Percentiles rank a stretch among this genome's conserved stretches.
These are phyloP conservation scores for Melinopterus prodromus DNA, from an alignment of 2,888 invertebrate genomes.

Conservation along the genomic window DNA sequence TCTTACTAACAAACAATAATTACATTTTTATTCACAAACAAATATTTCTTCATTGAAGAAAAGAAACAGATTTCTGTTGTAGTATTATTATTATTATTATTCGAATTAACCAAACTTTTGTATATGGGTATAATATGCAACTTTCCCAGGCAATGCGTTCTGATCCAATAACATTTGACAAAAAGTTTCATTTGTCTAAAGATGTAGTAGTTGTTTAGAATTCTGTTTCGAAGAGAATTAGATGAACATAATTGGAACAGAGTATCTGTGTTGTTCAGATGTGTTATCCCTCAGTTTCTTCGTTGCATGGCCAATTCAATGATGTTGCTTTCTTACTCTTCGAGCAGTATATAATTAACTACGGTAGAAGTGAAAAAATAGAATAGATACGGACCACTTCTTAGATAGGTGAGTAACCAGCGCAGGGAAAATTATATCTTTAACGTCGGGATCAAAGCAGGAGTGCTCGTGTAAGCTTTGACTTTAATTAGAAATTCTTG, in stretches of 20 bases:
- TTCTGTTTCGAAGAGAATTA: too few relatives aligned
- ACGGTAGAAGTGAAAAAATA: not conserved
- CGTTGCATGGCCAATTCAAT: not conserved
- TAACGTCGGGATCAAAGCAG: not conserved
- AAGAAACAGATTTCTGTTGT: too few relatives aligned
- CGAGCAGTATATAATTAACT: slow-evolving; percentile 4
- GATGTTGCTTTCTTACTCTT: not conserved
- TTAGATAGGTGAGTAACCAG: not conserved
- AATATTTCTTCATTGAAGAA: too few relatives aligned
- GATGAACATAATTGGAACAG: not conserved
- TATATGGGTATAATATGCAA: too few relatives aligned
- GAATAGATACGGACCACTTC: not conserved
- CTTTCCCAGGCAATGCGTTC: too few relatives aligned
- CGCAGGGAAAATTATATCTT: not conserved
- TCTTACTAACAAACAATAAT: too few relatives aligned
- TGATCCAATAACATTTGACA: too few relatives aligned
- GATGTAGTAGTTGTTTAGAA: too few relatives aligned
- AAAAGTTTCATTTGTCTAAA: too few relatives aligned
- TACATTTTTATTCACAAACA: too few relatives aligned
- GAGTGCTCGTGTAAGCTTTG: not conserved
- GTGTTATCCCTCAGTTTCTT: not conserved
- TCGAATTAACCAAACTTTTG: too few relatives aligned
- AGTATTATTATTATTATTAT: too few relatives aligned
- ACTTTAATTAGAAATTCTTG: slow-evolving; percentile 4
- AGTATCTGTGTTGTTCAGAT: not conserved